Evolutionary conservation across 2,888 invertebrate genomes (phyloP).

Genomic region (Choristoneura rosaceana): DNA sequence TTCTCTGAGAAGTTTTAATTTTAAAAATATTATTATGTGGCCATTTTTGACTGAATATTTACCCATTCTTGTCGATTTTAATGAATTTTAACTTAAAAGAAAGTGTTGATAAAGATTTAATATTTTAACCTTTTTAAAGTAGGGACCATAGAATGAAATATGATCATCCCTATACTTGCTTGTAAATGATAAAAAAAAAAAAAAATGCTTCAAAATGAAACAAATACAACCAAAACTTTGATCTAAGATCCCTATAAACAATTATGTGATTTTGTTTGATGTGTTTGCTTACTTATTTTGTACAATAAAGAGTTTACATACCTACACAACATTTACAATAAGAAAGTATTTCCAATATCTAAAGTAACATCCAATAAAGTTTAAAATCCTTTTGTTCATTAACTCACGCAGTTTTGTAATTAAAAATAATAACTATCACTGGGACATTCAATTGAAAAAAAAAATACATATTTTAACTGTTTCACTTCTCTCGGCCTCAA

Average conservation of each 20-base stretch:
- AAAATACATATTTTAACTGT: no score
- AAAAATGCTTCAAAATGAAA: background rate
- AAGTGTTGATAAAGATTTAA: constrained; percentile 60
- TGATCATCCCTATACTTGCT: constrained; percentile 51
- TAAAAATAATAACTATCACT: no score
- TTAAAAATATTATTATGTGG: constrained; percentile 57
- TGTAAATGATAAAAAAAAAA: constrained; percentile 23
- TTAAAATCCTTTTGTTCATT: background rate
- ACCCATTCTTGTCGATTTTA: constrained; percentile 55
- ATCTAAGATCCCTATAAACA: background rate
- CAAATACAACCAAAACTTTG: background rate
- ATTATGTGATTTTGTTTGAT: no score
- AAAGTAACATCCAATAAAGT: background rate
- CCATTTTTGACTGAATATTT: constrained; percentile 63
- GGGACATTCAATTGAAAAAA: no score
- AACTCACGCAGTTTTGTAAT: background rate
- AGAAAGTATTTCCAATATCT: background rate
- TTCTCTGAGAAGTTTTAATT: constrained; percentile 44
- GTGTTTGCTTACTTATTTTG: no score
- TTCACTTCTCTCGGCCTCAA: background rate
- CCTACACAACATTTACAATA: no score
- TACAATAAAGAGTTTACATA: no score
- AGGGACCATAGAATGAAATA: constrained; percentile 78
- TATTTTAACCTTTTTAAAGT: constrained; percentile 69
- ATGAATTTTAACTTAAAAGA: constrained; percentile 51